Evolutionary conservation across 2,113 vertebrate genomes (phyloP), one percentile per base, ranked within the genome.

Genomic region (Sminthopsis crassicaudata): DNA sequence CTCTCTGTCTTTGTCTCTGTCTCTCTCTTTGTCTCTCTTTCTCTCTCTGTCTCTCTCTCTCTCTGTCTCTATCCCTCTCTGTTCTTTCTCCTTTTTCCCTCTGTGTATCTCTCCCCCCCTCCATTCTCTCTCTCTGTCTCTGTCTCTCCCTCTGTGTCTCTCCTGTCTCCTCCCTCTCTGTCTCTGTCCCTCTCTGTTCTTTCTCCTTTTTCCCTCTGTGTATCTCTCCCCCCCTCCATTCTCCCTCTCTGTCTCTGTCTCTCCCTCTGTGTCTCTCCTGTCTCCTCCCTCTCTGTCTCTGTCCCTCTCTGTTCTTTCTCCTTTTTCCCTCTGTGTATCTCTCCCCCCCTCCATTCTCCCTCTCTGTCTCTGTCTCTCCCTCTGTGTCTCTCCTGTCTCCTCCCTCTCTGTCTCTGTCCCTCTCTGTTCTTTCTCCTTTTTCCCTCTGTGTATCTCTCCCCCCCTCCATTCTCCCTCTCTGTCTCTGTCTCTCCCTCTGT

Each of bases 401-500:
- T 67, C 30, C 16, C 36, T n/a, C 25, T 60, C 36, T n/a, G 67
- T 8, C 2, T 76, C 67, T 22, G 11, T n/a, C 36, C 16, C 24
- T 6, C 11, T 5, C 11, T 30, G 5, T 67, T 3, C 30, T 30
- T 30, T 36, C 0, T 36, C 60, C n/a, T n/a, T 16, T 30, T 67
- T 10, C 96, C 97, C 19, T 94, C 48, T 48, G 4, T 48, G 48
- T 48, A 0, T 48, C 48, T 48, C n/a, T n/a, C n/a, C n/a, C n/a
- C n/a, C n/a, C n/a, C n/a, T n/a, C n/a, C n/a, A n/a, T n/a, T n/a
- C n/a, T n/a, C n/a, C n/a, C n/a, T n/a, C 48, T 48, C 7, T 48
- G 48, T 48, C 3, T 48, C 48, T 48, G 5, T 92, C 48, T 90
- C 95, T 94, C 50, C 95, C 96, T 36, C 57, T 57, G 9, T 57